Base-by-base conservation (phyloP, 92 coral and sea anemone species). In the Heteractis magnifica region DNA sequence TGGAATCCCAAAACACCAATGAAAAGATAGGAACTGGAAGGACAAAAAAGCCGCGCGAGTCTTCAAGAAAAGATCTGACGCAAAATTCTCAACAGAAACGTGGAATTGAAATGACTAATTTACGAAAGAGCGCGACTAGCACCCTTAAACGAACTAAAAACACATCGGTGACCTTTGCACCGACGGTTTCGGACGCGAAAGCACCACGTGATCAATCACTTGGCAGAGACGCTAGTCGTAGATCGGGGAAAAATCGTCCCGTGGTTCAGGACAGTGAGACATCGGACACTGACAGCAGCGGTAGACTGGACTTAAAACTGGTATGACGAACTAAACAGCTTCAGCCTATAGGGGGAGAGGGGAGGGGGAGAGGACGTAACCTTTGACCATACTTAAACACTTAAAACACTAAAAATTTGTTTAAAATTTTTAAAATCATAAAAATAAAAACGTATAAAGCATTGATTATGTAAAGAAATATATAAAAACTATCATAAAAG, bases 201-300 rank as follows among this genome's bases (percentile, higher is more conserved):
- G 78, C 56, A 72, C 51, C 95, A 75, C 89, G 85, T 86, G 90
- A 72, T 86, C 60, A 79, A 53, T 79, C 87, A 76, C 81, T 74
- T 50, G 91, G 86, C 51, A 85, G 71, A 77, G 85, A 84, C 19
- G 56, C 48, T 41, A 75, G 86, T 62, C 74, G 79, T 44, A 81
- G 82, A 13, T 64, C 82, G 50, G 51, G 18, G 72, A 79, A 6
- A 59, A 48, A 14, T 62, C 85, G 74, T 53, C 91, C 77, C 87
- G 85, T 84, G 80, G 59, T 64, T 56, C 77, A 65, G 55, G 88
- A 88, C 44, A 89, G 93, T 70, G 95, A 92, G 76, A 93, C 95
- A 1, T 93, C 98, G 26, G 95, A 93, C 80, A 93, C 98, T 53
- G 98, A 93, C 87, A 87, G 93, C 55, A 87, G 90, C 71, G 87